phyloP scores from a whole-genome alignment of 2,113 vertebrate species.

The Suricata suricatta region DNA sequence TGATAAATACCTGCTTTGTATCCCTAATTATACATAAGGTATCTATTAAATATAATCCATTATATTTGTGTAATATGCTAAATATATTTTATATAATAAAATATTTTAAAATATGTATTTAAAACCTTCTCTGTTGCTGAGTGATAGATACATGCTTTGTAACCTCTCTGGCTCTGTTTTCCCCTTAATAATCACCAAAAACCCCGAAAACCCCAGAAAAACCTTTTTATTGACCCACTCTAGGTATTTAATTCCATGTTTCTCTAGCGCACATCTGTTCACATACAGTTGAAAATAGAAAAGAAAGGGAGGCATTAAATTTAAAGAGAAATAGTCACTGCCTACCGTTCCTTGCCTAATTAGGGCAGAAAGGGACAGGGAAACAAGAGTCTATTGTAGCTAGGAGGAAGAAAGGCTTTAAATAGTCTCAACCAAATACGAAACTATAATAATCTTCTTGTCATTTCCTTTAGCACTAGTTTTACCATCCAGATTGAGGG shows the following conservation, averaged over 20 bases:
- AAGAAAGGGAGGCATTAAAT: not conserved
- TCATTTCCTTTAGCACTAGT: not conserved
- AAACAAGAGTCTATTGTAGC: not conserved
- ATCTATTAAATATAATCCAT: not conserved
- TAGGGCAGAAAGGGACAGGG: not conserved
- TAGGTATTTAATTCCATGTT: not conserved
- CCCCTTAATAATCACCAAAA: not conserved
- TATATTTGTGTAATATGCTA: not conserved
- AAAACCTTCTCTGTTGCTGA: not conserved
- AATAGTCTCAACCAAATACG: not conserved
- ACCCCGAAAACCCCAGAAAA: not conserved
- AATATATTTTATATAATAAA: not conserved
- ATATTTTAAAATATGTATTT: constrained; percentile 11
- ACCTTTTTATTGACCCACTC: not conserved
- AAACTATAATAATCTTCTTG: not conserved
- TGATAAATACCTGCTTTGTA: not conserved
- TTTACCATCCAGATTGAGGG: not conserved
- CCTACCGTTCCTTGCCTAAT: not conserved
- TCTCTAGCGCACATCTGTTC: not conserved
- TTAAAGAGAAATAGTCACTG: not conserved
- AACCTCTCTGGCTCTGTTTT: not conserved
- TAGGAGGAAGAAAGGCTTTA: not conserved
- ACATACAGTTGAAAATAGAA: not conserved
- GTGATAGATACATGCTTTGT: not conserved
- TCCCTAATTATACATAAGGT: not conserved